These are phyloP conservation scores for Corythaixoides concolor DNA, from an alignment of 2,113 vertebrate species.

Conservation along the genomic window DNA sequence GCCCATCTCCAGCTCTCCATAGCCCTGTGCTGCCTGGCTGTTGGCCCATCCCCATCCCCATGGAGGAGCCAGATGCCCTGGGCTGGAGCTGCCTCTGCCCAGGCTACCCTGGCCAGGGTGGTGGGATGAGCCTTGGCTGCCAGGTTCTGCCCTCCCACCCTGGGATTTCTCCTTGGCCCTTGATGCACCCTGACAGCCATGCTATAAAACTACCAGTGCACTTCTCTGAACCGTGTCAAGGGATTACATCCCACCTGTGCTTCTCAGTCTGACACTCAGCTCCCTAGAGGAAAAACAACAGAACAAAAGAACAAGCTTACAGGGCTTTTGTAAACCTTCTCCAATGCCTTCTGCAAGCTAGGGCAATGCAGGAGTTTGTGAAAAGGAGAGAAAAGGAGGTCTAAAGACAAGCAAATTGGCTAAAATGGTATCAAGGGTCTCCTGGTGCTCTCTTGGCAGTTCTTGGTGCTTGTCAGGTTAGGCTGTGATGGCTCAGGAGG, in stretches of 20 bases:
- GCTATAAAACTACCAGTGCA: background rate
- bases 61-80: background rate
- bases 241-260: background rate
- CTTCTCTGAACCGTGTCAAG: background rate
- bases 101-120: no score
- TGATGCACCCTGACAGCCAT: background rate
- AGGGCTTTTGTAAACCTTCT: background rate
- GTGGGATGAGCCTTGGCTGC: background rate
- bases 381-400: background rate
- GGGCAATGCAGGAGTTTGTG: background rate
- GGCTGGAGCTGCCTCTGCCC: background rate
- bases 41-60: background rate
- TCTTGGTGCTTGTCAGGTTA: background rate
- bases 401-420: background rate
- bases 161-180: background rate
- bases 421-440: background rate
- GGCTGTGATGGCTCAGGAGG: background rate
- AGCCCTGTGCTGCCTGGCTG: background rate
- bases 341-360: background rate
- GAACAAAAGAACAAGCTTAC: background rate
- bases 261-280: background rate
- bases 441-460: background rate
- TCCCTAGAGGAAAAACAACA: background rate
- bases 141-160: background rate
- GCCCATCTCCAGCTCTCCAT: background rate